A percentile compares a stretch with the other conserved stretches of the same genome.
These are phyloP conservation scores for Zosterops hypoxanthus DNA, from an alignment of 2,113 vertebrate genomes.

Conservation along the genomic window DNA sequence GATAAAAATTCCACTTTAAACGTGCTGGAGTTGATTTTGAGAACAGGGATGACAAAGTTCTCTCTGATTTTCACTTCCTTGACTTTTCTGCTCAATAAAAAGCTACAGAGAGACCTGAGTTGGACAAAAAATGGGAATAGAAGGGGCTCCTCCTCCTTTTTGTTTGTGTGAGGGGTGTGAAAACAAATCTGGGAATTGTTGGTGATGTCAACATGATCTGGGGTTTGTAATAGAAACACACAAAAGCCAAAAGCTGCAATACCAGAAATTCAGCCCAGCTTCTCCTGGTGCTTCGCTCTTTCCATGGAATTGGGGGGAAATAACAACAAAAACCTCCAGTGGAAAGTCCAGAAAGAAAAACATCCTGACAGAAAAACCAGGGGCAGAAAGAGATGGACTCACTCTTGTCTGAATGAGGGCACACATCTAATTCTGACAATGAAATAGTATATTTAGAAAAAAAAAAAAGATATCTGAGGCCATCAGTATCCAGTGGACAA, in stretches of 20 bases:
- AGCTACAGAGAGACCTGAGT: accelerated
- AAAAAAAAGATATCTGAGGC: neutral
- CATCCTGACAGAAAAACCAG: neutral
- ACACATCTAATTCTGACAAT: neutral
- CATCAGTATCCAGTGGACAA: accelerated
- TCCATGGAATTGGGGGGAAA: neutral
- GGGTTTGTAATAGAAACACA: neutral
- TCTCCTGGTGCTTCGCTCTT: neutral
- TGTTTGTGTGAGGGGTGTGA: neutral
- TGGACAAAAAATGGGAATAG: neutral
- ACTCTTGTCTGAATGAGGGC: neutral
- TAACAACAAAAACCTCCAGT: neutral
- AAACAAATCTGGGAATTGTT: neutral
- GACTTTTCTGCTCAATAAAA: neutral
- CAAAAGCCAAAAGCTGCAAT: neutral
- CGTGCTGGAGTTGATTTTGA: neutral
- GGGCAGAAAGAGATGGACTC: neutral
- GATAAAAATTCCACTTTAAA: neutral
- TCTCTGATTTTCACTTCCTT: neutral
- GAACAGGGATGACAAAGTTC: neutral
- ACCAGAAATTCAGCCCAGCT: neutral
- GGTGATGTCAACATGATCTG: neutral
- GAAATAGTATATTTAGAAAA: too few relatives aligned
- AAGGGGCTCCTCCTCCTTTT: neutral
- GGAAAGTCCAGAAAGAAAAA: neutral